Evolutionary conservation across 1,140 invertebrate genomes (phyloP).

Genomic region (Solen grandis): DNA sequence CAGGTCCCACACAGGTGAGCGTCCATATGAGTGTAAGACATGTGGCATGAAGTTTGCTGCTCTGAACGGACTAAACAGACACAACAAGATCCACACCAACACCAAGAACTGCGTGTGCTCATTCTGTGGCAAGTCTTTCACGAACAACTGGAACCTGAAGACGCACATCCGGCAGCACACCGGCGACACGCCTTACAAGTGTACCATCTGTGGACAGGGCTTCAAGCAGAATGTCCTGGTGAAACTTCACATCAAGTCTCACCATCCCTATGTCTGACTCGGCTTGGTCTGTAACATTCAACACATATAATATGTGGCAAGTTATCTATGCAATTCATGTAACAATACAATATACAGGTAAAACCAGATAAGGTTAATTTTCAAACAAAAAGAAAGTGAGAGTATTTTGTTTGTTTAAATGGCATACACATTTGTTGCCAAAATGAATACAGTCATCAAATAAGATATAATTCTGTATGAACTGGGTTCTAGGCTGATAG

Average conservation of each 20-base stretch:
- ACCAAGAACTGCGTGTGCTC: constrained; percentile 66
- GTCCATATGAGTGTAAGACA: constrained; percentile 17
- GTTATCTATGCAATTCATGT: no score
- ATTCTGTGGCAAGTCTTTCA: constrained; percentile 62
- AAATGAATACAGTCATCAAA: no score
- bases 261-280: constrained; percentile 25
- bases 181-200: constrained; percentile 65
- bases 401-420: no score
- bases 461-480: no score
- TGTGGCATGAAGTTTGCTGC: constrained; percentile 40
- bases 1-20: constrained; percentile 23
- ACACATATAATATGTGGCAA: no score
- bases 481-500: no score
- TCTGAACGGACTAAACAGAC: constrained; percentile 37
- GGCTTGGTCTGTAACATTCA: no score
- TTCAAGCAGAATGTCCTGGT: constrained; percentile 83
- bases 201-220: constrained; percentile 65
- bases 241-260: constrained; percentile 38
- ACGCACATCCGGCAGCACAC: constrained; percentile 64
- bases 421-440: no score
- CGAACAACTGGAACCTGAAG: constrained; percentile 52
- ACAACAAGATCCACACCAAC: constrained; percentile 66
- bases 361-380: no score
- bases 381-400: no score
- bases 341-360: no score